Evolutionary conservation across 2,113 vertebrate species (phyloP).

Genomic region (Sceloporus tristichus): DNA sequence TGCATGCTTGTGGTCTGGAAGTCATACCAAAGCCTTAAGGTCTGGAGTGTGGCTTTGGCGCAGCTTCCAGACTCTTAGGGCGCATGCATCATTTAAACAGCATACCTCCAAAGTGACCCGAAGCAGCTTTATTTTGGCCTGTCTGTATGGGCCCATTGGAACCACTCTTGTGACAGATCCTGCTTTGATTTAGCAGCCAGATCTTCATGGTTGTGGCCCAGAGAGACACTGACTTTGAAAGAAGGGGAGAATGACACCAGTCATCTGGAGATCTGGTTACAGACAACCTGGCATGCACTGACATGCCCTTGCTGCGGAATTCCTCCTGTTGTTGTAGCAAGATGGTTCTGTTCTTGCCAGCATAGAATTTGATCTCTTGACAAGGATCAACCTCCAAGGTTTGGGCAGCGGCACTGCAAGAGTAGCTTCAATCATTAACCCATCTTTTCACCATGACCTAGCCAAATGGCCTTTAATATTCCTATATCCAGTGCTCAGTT

Average conservation of each 20-base stretch:
- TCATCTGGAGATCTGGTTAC: background rate
- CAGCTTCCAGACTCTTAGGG: no score
- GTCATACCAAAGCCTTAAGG: no score
- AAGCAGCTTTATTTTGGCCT: no score
- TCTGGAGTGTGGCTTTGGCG: no score
- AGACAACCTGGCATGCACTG: background rate
- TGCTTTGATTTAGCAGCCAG: background rate
- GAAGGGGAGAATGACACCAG: background rate
- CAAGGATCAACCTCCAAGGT: accelerated
- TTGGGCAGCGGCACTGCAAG: background rate
- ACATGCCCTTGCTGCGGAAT: slow-evolving; percentile 24
- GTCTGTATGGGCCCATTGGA: no score
- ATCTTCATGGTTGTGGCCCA: background rate
- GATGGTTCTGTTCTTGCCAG: no score
- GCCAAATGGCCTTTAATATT: no score
- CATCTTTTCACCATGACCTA: background rate
- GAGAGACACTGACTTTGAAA: background rate
- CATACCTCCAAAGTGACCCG: no score
- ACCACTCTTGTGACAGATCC: background rate
- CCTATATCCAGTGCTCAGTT: no score
- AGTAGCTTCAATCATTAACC: background rate
- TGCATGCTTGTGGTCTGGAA: no score
- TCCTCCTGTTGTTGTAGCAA: background rate
- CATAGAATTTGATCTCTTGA: no score
- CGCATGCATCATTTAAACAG: no score